phyloP scores from a whole-genome alignment of 2,797 vertebrate genomes.

The Emydoidea blandingii region DNA sequence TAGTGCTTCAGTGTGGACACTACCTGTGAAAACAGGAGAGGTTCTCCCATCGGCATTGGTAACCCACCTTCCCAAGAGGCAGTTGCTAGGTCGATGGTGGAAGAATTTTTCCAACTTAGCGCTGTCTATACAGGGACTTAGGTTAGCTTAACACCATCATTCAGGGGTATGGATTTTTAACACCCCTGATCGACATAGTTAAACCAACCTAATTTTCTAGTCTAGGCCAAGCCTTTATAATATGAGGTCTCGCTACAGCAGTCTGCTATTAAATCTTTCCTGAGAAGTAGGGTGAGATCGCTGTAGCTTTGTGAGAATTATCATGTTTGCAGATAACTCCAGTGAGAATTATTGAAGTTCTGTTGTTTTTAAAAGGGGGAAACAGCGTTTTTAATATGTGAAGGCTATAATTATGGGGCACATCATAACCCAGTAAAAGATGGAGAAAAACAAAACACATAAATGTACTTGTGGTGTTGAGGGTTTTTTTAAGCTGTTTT shows the following conservation, averaged over 20 bases:
- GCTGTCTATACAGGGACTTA: background rate
- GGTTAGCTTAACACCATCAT: background rate
- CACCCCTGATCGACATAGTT: background rate
- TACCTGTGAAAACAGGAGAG: background rate
- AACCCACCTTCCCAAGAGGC: background rate
- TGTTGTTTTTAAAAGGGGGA: background rate
- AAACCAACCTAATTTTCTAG: background rate
- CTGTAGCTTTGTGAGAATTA: rapidly evolving
- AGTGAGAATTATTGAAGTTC: background rate
- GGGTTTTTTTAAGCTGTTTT: background rate
- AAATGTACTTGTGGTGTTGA: background rate
- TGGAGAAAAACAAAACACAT: background rate
- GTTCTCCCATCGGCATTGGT: background rate
- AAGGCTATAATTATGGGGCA: background rate
- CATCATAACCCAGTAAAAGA: background rate
- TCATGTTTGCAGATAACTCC: background rate
- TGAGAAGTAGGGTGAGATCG: rapidly evolving
- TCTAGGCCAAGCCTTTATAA: background rate
- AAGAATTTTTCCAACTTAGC: background rate
- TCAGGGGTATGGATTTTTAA: background rate
- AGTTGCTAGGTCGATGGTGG: background rate
- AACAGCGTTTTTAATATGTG: background rate
- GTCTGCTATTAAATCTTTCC: background rate
- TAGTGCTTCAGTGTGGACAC: background rate
- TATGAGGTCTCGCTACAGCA: background rate